These are phyloP conservation scores for Lordiphosa collinella DNA, from an alignment of 1,140 invertebrate genomes.

Conservation along the genomic window DNA sequence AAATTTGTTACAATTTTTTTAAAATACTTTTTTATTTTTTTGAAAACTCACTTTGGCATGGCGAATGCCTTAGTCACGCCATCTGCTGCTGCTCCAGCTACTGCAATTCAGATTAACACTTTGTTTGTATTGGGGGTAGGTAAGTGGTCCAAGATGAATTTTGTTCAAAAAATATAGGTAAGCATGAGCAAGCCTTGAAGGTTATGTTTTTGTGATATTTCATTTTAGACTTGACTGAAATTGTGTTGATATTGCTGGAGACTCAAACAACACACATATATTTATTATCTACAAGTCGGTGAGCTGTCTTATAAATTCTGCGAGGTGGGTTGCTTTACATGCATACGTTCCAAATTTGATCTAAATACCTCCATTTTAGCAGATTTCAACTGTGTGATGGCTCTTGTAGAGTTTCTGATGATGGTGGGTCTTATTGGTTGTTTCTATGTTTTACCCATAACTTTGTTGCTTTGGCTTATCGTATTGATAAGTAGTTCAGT, in stretches of 20 bases:
- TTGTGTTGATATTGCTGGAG: not conserved
- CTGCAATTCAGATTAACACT: no score
- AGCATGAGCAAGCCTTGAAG: no score
- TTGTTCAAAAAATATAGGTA: slow-evolving; percentile 1
- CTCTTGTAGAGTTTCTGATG: no score
- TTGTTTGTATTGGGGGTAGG: no score
- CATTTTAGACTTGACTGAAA: not conserved
- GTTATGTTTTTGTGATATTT: not conserved
- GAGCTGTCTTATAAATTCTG: not conserved
- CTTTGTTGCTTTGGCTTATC: not conserved
- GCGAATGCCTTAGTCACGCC: slow-evolving; percentile 73
- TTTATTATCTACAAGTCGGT: no score
- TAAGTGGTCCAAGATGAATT: slow-evolving; percentile 19
- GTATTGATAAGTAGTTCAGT: not conserved
- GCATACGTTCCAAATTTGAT: not conserved
- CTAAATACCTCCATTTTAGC: no score
- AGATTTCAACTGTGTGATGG: not conserved
- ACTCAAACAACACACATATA: no score
- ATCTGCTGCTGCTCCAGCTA: not conserved
- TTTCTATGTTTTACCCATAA: not conserved
- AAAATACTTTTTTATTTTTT: slow-evolving; percentile 15
- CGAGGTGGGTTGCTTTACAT: not conserved
- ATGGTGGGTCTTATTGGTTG: not conserved
- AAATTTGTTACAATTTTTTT: slow-evolving; percentile 58
- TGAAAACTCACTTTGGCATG: slow-evolving; percentile 69